Conservation (phyloP, 2,888 invertebrate genomes). For the Drosophila crucigera region DNA sequence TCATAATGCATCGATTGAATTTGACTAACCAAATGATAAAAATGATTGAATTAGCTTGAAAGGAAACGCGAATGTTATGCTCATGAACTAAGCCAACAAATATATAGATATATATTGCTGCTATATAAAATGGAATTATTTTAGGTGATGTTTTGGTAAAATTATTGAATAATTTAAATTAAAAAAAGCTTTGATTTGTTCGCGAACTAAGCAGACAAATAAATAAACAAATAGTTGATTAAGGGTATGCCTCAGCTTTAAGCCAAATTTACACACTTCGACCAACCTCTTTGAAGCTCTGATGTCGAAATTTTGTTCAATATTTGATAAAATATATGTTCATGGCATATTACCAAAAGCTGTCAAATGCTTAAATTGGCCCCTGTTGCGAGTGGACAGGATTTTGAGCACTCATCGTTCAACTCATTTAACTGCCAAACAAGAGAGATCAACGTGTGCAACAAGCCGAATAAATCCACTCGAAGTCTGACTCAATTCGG, state of each 20-base stretch:
- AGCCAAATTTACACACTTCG: too few species aligned
- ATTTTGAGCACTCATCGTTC: conserved; percentile 33
- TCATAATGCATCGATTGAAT: conserved; percentile 16
- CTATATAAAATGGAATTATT: not conserved
- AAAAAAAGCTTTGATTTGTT: not conserved
- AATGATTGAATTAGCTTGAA: not conserved
- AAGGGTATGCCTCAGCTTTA: too few species aligned
- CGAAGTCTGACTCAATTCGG: not conserved
- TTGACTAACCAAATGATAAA: conserved; percentile 9
- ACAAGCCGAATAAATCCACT: conserved; percentile 17
- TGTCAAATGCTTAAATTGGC: not conserved
- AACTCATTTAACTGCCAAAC: conserved; percentile 58
- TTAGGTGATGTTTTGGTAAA: not conserved
- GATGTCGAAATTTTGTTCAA: too few species aligned
- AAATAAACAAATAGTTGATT: too few species aligned
- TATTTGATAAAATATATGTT: not conserved
- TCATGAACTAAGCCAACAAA: not conserved
- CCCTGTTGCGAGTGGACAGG: conserved; percentile 1
- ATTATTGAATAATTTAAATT: too few species aligned
- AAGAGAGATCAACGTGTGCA: conserved; percentile 21
- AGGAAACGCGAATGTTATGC: not conserved
- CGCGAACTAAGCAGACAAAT: too few species aligned
- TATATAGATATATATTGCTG: not conserved
- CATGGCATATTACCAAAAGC: not conserved
- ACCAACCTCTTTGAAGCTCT: too few species aligned